These are phyloP conservation scores for Phlogophora meticulosa DNA, from an alignment of 2,888 invertebrate genomes.

Conservation along the genomic window DNA sequence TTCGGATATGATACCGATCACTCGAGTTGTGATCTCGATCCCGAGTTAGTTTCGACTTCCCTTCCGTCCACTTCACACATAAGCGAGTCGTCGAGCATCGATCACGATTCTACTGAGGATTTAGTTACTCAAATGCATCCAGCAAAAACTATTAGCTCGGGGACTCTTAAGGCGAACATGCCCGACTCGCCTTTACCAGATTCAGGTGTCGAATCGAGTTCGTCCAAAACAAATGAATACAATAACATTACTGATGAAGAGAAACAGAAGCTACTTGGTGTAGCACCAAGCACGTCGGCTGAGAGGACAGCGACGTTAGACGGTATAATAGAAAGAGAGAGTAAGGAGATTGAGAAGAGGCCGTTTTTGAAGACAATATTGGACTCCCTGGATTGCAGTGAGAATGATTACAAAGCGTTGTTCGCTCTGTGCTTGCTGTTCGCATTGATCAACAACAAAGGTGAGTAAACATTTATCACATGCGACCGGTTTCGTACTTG, in stretches of 20 bases:
- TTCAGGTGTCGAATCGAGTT: slow-evolving; percentile 84
- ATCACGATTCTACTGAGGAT: slow-evolving; percentile 88
- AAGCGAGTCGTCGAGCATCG: slow-evolving; percentile 88
- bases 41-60: slow-evolving; percentile 87
- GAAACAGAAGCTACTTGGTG: slow-evolving; percentile 93
- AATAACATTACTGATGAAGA: slow-evolving; percentile 98
- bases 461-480: slow-evolving; percentile 88
- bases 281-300: slow-evolving; percentile 69
- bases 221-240: slow-evolving; percentile 87
- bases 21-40: slow-evolving; percentile 89
- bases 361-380: slow-evolving; percentile 97
- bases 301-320: slow-evolving; percentile 77
- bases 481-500: slow-evolving; percentile 31
- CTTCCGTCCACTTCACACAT: slow-evolving; percentile 90
- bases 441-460: slow-evolving; percentile 98
- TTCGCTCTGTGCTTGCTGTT: slow-evolving; percentile 98
- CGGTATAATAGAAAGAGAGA: slow-evolving; percentile 80
- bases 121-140: slow-evolving; percentile 84
- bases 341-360: slow-evolving; percentile 90
- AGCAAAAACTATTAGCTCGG: slow-evolving; percentile 67
- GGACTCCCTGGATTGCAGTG: slow-evolving; percentile 96
- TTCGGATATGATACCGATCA: slow-evolving; percentile 88
- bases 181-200: slow-evolving; percentile 89
- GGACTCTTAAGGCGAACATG: slow-evolving; percentile 80
- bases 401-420: slow-evolving; percentile 98